Evolutionary conservation across 1,140 invertebrate species (phyloP), one percentile per base, ranked within the genome.

Genomic region (Philopotamus ludificatus): DNA sequence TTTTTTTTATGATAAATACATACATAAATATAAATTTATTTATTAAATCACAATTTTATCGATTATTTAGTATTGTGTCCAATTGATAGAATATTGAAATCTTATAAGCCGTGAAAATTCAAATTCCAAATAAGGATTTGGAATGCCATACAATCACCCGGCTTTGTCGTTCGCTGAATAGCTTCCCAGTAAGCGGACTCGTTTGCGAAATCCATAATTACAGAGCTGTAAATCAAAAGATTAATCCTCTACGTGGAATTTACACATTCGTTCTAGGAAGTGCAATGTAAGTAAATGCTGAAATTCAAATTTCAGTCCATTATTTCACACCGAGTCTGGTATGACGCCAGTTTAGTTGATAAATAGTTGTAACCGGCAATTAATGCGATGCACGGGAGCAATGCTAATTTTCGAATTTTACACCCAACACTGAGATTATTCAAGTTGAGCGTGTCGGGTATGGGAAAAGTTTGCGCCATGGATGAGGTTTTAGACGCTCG

Each of bases 141-240:
- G n/a, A n/a, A n/a, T n/a, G n/a, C n/a, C n/a, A n/a, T n/a, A n/a
- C n/a, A n/a, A n/a, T n/a, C n/a, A n/a, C n/a, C n/a, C n/a, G n/a
- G n/a, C 4, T 7, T 34, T 4, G 28, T 7, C 4, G 28, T 12
- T 12, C 12, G 28, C 28, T 34, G 12, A 34, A 34, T 34, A 12
- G 28, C 4, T 34, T 12, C 4, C 28, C 4, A 34, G 28, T 12
- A n/a, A n/a, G n/a, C 12, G 28, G 28, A 34, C 4, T 7, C 28
- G 44, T 21, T 49, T 10, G 23, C 54, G 42, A 49, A 65, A 65
- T 65, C 63, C 59, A 65, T 59, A 59, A 65, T 65, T 59, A 65
- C 45, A 55, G 45, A 23, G 57, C 54, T 42, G 50, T 66, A 66
- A 60, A 66, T 61, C 64, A 53, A 41, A 66, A 66, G 45, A 58